Evolutionary conservation across 2,888 invertebrate species (phyloP).

Genomic region (Athripsodes cinereus): DNA sequence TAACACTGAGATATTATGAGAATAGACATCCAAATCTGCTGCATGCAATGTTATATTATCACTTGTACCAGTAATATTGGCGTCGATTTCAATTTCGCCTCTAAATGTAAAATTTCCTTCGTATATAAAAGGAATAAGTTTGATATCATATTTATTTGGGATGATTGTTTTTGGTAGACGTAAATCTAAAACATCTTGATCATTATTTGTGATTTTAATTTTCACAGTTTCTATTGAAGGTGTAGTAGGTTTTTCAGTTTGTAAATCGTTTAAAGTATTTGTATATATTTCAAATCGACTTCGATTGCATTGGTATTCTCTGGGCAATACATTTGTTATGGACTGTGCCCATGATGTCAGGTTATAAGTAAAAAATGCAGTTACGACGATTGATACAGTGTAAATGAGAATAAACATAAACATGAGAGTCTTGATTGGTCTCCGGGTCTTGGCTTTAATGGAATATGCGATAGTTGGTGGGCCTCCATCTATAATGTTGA

Average conservation of each 20-base stretch:
- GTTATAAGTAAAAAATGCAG: conserved; percentile 71
- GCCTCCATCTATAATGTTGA: conserved; percentile 55
- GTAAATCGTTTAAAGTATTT: neutral
- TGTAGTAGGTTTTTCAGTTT: too few species aligned
- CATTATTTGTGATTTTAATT: conserved; percentile 33
- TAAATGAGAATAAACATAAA: conserved; percentile 59
- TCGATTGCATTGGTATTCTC: conserved; percentile 25
- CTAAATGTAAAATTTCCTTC: conserved; percentile 74
- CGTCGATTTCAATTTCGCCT: conserved; percentile 59
- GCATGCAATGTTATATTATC: conserved; percentile 70
- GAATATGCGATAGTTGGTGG: conserved; percentile 58
- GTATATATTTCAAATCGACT: neutral
- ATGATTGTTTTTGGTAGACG: conserved; percentile 62
- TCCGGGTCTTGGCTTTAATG: conserved; percentile 53
- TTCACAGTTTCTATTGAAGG: conserved; percentile 14
- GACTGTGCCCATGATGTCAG: conserved; percentile 58
- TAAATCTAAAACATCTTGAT: conserved; percentile 44
- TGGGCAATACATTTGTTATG: conserved; percentile 40
- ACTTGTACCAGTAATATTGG: conserved; percentile 57
- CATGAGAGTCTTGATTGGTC: conserved; percentile 58
- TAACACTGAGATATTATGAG: conserved; percentile 47
- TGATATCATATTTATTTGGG: conserved; percentile 65
- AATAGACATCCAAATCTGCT: conserved; percentile 59
- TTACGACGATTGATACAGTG: conserved; percentile 58
- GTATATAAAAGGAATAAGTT: conserved; percentile 64